Percentiles rank a stretch among this genome's conserved stretches.
Evolutionary conservation across 2,113 vertebrate genomes (phyloP).

Genomic region (Tachysurus fulvidraco): DNA sequence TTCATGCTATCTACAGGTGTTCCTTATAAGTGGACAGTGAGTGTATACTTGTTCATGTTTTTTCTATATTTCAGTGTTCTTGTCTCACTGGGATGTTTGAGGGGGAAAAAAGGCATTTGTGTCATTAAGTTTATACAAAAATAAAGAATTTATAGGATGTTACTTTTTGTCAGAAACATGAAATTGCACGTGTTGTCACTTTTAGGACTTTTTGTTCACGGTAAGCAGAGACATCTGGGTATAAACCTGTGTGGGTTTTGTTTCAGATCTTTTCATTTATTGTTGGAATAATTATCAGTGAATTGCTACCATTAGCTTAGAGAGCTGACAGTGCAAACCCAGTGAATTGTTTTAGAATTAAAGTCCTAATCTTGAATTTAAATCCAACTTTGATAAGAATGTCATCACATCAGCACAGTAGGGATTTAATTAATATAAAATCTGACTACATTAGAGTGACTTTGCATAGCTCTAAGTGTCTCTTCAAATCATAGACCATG

Average conservation of each 20-base stretch:
- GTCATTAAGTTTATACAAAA: constrained; percentile 37
- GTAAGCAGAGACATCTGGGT: neutral
- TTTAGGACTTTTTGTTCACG: neutral
- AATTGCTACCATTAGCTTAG: neutral
- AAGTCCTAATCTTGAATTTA: neutral
- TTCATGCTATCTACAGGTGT: no score
- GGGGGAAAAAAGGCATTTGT: constrained; percentile 32
- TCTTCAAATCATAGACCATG: neutral
- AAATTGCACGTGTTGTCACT: neutral
- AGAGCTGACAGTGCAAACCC: neutral
- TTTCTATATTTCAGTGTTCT: neutral
- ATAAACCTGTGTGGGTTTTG: neutral
- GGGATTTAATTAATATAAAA: neutral
- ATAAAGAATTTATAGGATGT: constrained; percentile 31
- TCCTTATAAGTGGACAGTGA: no score
- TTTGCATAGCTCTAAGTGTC: neutral
- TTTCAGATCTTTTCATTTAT: neutral
- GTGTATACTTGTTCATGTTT: neutral
- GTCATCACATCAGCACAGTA: neutral
- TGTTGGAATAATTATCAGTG: neutral
- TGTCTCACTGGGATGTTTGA: neutral
- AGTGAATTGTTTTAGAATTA: neutral
- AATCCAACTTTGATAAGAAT: neutral
- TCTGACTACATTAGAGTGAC: neutral
- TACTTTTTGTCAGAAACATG: neutral